phyloP scores from a whole-genome alignment of 1,140 invertebrate genomes.

The Solenopsis invicta region DNA sequence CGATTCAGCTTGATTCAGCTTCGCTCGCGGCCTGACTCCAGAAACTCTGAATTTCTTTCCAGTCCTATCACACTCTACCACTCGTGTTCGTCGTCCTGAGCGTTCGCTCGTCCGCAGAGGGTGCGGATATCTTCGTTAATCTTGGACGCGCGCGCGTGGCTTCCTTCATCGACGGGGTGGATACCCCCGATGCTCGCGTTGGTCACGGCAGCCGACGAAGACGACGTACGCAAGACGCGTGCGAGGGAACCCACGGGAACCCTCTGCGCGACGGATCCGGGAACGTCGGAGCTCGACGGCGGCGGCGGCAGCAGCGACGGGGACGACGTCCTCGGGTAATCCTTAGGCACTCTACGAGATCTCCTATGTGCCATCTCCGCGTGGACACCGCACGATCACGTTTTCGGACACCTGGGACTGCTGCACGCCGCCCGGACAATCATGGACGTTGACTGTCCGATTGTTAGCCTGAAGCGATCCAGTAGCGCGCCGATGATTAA shows the following conservation, averaged over 20 bases:
- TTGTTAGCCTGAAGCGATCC: slow-evolving; percentile 91
- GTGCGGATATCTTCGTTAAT: neutral
- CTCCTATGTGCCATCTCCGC: slow-evolving; percentile 45
- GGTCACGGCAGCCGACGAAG: neutral
- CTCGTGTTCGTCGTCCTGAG: too few relatives aligned
- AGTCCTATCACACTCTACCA: neutral
- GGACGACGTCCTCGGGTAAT: slow-evolving; percentile 10
- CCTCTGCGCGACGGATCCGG: neutral
- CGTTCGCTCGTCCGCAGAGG: neutral
- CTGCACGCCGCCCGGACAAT: slow-evolving; percentile 72
- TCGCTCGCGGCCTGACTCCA: too few relatives aligned
- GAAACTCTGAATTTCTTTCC: too few relatives aligned
- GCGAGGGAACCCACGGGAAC: neutral
- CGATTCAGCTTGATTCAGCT: neutral
- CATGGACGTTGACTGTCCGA: slow-evolving; percentile 89
- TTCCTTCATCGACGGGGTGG: neutral
- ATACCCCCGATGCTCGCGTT: neutral
- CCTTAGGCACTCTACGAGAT: neutral
- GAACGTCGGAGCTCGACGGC: neutral
- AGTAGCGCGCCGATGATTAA: slow-evolving; percentile 95
- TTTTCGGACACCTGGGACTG: neutral
- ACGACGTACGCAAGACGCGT: neutral
- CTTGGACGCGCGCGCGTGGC: neutral
- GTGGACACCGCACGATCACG: slow-evolving; percentile 31
- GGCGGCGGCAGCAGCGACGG: neutral